A percentile compares a stretch with the other conserved stretches of the same genome.
Evolutionary conservation across 2,113 vertebrate genomes (phyloP).

Genomic region (Acanthisitta chloris): DNA sequence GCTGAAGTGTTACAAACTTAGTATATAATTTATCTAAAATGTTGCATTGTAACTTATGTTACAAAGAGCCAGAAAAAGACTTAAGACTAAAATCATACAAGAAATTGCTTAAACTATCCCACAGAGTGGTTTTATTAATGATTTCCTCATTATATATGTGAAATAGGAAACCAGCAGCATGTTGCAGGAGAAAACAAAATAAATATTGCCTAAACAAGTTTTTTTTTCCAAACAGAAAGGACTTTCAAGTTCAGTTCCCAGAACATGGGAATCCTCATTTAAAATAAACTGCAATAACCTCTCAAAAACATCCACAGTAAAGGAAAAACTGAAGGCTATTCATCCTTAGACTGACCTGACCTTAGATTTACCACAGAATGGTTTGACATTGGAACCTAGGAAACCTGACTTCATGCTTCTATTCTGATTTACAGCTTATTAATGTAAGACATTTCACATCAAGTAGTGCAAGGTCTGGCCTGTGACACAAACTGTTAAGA

Average conservation of each 20-base stretch:
- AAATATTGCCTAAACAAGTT: not conserved
- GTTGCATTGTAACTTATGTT: not conserved
- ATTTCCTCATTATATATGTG: not conserved
- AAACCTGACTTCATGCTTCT: not conserved
- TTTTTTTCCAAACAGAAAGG: not conserved
- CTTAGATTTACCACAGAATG: not conserved
- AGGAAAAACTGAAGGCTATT: not conserved
- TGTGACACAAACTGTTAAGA: not conserved
- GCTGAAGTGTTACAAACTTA: not conserved
- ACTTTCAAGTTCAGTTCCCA: not conserved
- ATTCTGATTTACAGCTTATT: not conserved
- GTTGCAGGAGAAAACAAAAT: not conserved
- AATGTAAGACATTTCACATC: not conserved
- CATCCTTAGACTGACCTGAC: not conserved
- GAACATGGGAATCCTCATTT: not conserved
- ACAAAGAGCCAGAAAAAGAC: not conserved
- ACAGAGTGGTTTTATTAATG: not conserved
- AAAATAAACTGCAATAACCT: not conserved
- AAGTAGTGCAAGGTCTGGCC: not conserved
- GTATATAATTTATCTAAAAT: not conserved
- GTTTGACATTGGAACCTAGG: not conserved
- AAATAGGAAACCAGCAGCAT: not conserved
- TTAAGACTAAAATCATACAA: not conserved
- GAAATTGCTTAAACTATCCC: not conserved
- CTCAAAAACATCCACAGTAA: not conserved